A percentile compares a stretch with the other conserved stretches of the same genome.
Evolutionary conservation across 2,113 vertebrate species (phyloP).

Genomic region (Corythaeola cristata): DNA sequence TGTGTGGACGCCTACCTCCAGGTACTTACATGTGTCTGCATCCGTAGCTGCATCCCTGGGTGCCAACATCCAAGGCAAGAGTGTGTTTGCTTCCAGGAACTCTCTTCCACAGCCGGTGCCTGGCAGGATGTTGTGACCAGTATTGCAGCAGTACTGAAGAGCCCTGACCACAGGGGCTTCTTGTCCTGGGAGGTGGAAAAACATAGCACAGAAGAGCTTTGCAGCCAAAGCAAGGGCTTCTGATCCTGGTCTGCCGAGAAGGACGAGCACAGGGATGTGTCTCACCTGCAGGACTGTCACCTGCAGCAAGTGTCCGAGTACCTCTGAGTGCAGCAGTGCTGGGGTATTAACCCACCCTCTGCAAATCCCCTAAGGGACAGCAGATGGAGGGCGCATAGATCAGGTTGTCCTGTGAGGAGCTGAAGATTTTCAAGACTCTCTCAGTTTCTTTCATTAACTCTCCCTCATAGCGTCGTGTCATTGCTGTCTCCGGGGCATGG

Average conservation of each 20-base stretch:
- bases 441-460: not conserved
- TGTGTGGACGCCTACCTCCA: not conserved
- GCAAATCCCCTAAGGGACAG: not conserved
- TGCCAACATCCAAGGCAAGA: not conserved
- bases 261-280: not conserved
- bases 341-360: not conserved
- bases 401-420: not conserved
- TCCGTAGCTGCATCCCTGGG: not conserved
- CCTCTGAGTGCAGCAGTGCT: accelerated
- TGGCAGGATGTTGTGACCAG: not conserved
- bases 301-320: not conserved
- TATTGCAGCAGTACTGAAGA: not conserved
- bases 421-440: not conserved
- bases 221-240: not conserved
- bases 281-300: not conserved
- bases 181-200: not conserved
- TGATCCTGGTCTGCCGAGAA: accelerated
- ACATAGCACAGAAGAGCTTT: not conserved
- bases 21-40: not conserved
- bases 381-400: not conserved
- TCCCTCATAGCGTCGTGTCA: accelerated
- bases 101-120: not conserved
- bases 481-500: too few relatives aligned
- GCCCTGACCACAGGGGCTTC: not conserved
- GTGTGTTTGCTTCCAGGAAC: not conserved